Evolutionary conservation across 2,797 vertebrate species (phyloP).

Genomic region (Jordanella pulchra): DNA sequence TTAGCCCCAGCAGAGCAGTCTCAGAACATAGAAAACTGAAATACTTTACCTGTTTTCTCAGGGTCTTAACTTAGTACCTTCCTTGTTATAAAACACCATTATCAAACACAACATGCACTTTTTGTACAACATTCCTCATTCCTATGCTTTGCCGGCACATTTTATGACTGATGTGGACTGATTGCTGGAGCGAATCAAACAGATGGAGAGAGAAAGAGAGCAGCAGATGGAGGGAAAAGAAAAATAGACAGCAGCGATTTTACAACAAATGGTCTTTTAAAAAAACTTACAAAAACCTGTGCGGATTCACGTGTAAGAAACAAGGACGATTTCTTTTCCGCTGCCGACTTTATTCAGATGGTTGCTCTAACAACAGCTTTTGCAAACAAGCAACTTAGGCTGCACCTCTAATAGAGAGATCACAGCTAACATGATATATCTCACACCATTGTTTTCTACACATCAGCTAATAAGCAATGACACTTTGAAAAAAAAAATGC

Average conservation of each 20-base stretch:
- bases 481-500: background rate
- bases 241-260: conserved; percentile 19
- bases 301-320: conserved; percentile 14
- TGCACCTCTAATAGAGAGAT: background rate
- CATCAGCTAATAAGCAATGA: background rate
- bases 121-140: conserved; percentile 9
- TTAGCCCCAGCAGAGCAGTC: background rate
- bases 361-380: background rate
- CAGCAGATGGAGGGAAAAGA: conserved; percentile 18
- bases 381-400: conserved; percentile 6
- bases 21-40: background rate
- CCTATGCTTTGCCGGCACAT: conserved; percentile 3
- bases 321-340: background rate
- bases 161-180: conserved; percentile 15
- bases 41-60: conserved; percentile 6
- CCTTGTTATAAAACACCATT: conserved; percentile 10
- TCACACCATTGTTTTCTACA: background rate
- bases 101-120: background rate
- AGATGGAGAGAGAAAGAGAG: conserved; percentile 22
- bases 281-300: conserved; percentile 9
- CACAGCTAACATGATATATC: background rate
- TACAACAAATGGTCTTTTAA: conserved; percentile 26
- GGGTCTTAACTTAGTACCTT: conserved; percentile 7
- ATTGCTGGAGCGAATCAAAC: conserved; percentile 18
- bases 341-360: background rate